Evolutionary conservation across 92 coral and sea anemone genomes (phyloP), one percentile per base, ranked within the genome.

Genomic region (Epizoanthus ramosus): DNA sequence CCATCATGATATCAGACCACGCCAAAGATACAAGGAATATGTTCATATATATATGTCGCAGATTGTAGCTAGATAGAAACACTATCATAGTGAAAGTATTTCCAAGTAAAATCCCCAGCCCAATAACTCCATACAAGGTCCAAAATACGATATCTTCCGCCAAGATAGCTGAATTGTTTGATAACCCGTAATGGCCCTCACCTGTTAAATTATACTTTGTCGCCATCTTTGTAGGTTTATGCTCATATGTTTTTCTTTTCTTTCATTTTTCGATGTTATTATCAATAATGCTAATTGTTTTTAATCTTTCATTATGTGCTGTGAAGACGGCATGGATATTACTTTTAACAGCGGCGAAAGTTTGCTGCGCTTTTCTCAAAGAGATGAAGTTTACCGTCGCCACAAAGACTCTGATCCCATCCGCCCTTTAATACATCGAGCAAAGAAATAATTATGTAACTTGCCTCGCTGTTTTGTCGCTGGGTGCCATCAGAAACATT

Each of bases 11-110:
- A 18, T 89, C 95, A 1, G 93, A 75, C 37, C 86, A 67, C 1
- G 91, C 93, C 12, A 92, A 53, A 57, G 93, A 89, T 1, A 92
- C 89, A 1, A 92, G 89, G 13, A 87, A 89, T 5, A 90, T 73
- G 64, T 92, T 92, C 95, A 92, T 92, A 25, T 66, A 63, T 71
- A 64, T 75, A 2, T 87, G 91, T 5, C 93, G 80, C 1, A 92
- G 87, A 31, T 73, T 53, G 18, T 61, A 58, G 50, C 68, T 86
- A 16, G 85, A 80, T 0, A 92, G 87, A 56, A 92, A 86, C 6
- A 92, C 91, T 0, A 75, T 41, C 41, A 89, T 84, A 0, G 96
- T 87, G 63, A 87, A 68, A n/a, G 84, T n/a, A 66, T 92, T 92
- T 50, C 96, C 96, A 7, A 68, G 39, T 2, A 89, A 41, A 18